phyloP scores from a whole-genome alignment of 2,797 vertebrate species.

The Distichodus sexfasciatus region DNA sequence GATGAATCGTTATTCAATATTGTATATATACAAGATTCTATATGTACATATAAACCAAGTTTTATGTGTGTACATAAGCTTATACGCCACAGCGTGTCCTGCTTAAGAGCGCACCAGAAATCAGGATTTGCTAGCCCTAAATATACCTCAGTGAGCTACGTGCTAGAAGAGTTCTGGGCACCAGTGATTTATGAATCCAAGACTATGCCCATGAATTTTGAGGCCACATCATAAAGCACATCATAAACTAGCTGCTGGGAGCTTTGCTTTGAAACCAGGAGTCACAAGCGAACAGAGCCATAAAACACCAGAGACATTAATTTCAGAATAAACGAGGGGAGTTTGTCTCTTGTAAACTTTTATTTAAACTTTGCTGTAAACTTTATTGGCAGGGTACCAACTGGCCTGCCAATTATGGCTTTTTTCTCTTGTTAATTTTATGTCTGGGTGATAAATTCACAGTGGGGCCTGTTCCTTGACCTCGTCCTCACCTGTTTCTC shows the following conservation, averaged over 20 bases:
- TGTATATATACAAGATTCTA: too few relatives aligned
- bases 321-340: slow-evolving; percentile 55
- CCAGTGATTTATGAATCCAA: slow-evolving; percentile 31
- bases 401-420: slow-evolving; percentile 71
- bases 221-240: slow-evolving; percentile 44
- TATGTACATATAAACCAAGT: too few relatives aligned
- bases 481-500: slow-evolving; percentile 37
- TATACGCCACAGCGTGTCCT: not conserved
- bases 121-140: slow-evolving; percentile 14
- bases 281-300: slow-evolving; percentile 34
- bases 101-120: not conserved
- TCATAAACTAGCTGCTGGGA: slow-evolving; percentile 38
- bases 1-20: too few relatives aligned
- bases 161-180: slow-evolving; percentile 6
- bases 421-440: slow-evolving; percentile 83
- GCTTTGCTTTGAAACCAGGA: slow-evolving; percentile 42
- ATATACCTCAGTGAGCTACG: not conserved
- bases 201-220: slow-evolving; percentile 38
- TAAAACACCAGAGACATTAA: slow-evolving; percentile 50
- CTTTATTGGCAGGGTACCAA: slow-evolving; percentile 80
- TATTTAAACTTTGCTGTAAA: slow-evolving; percentile 77
- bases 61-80: not conserved
- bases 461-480: slow-evolving; percentile 62
- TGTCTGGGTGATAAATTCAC: slow-evolving; percentile 80
- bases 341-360: slow-evolving; percentile 59